These are phyloP conservation scores for Tragopan temminckii DNA, from an alignment of 2,797 vertebrate genomes.

Conservation along the genomic window DNA sequence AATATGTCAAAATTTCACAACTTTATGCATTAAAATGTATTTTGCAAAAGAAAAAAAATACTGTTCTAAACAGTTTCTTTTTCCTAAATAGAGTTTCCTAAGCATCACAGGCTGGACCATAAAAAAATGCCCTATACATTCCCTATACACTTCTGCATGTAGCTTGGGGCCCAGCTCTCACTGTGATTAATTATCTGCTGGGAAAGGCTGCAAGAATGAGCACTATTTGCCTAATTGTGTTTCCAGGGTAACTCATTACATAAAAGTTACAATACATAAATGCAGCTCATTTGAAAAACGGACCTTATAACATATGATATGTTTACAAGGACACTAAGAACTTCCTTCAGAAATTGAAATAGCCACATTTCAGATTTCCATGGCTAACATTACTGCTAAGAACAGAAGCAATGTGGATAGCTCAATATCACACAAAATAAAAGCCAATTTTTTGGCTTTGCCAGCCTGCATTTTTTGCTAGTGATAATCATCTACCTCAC, in stretches of 20 bases:
- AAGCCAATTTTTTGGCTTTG: background rate
- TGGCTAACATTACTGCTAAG: background rate
- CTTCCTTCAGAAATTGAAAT: background rate
- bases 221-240: conserved; percentile 67
- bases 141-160: background rate
- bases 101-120: background rate
- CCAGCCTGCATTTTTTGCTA: background rate
- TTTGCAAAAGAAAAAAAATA: conserved; percentile 5
- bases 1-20: background rate
- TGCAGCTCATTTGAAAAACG: conserved; percentile 21
- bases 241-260: conserved; percentile 70
- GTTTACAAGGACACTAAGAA: conserved; percentile 17
- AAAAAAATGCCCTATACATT: conserved; percentile 28
- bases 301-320: background rate
- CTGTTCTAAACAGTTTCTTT: background rate
- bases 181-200: conserved; percentile 69
- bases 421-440: background rate
- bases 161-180: conserved; percentile 65
- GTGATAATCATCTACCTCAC: background rate
- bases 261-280: conserved; percentile 67
- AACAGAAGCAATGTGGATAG: background rate
- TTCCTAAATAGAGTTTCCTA: background rate
- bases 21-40: background rate
- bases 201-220: conserved; percentile 52
- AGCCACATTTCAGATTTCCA: conserved; percentile 19